A percentile compares a stretch with the other conserved stretches of the same genome.
These are phyloP conservation scores for Leuciscus waleckii DNA, from an alignment of 2,797 vertebrate species.

Conservation along the genomic window DNA sequence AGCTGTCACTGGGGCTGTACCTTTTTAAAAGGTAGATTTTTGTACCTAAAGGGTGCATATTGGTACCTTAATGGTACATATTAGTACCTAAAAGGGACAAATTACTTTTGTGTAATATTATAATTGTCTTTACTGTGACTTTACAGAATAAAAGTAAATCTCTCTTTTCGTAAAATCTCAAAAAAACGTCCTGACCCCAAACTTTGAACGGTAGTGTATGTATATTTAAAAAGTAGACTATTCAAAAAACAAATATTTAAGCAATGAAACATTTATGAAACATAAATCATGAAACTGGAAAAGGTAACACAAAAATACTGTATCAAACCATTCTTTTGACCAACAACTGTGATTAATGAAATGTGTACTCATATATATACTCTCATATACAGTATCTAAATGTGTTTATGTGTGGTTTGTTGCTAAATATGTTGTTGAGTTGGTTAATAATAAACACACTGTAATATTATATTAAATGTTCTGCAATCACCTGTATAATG, in stretches of 20 bases:
- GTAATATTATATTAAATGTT: not conserved
- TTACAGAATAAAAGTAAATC: not conserved
- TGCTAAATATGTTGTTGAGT: not conserved
- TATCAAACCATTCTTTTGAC: not conserved
- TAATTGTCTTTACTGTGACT: not conserved
- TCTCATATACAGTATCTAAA: not conserved
- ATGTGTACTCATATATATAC: not conserved
- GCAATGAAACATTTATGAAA: not conserved
- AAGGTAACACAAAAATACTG: not conserved
- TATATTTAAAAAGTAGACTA: not conserved
- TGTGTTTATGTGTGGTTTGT: not conserved
- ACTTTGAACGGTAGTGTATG: not conserved
- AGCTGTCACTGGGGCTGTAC: too few relatives aligned
- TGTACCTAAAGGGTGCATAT: too few relatives aligned
- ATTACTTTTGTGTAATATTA: too few relatives aligned
- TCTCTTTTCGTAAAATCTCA: not conserved
- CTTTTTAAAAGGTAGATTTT: too few relatives aligned
- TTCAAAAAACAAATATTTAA: not conserved
- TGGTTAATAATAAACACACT: not conserved
- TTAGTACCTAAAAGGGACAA: too few relatives aligned
- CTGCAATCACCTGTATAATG: slow-evolving; percentile 86
- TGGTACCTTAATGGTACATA: too few relatives aligned
- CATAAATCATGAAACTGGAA: not conserved
- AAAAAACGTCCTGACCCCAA: not conserved
- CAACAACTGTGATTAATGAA: not conserved